These are phyloP conservation scores for Eilema sororculum DNA, from an alignment of 2,888 invertebrate species.

Conservation along the genomic window DNA sequence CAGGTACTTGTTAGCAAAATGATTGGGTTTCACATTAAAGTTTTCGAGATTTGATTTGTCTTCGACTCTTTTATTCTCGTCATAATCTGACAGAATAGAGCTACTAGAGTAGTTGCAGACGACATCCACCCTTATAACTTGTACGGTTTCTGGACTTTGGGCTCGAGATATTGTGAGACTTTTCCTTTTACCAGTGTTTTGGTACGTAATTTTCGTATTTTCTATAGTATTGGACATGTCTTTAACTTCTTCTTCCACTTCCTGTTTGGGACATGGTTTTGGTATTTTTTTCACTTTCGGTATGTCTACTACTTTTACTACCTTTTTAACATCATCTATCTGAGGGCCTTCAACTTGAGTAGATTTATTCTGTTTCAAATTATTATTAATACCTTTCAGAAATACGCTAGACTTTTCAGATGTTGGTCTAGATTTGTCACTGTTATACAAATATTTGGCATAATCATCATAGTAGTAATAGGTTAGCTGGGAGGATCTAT, in stretches of 20 bases:
- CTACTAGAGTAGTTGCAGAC: conserved; percentile 71
- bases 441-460: conserved; percentile 71
- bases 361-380: conserved; percentile 64
- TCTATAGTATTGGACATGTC: conserved; percentile 49
- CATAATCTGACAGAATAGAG: conserved; percentile 58
- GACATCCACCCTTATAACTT: conserved; percentile 83
- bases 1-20: conserved; percentile 74
- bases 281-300: conserved; percentile 46
- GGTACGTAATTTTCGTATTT: conserved; percentile 70
- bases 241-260: conserved; percentile 44
- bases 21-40: conserved; percentile 58
- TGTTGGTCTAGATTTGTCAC: conserved; percentile 70
- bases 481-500: conserved; percentile 68
- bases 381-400: conserved; percentile 57
- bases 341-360: conserved; percentile 60
- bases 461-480: conserved; percentile 78
- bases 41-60: conserved; percentile 48
- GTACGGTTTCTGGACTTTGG: conserved; percentile 81
- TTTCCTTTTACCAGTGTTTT: conserved; percentile 74
- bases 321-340: conserved; percentile 51
- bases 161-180: conserved; percentile 80
- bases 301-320: conserved; percentile 45
- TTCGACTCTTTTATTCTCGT: conserved; percentile 58
- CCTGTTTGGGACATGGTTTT: conserved; percentile 42
- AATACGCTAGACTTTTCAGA: conserved; percentile 73